Conservation (phyloP, 2,888 invertebrate genomes). For the Panopea generosa region DNA sequence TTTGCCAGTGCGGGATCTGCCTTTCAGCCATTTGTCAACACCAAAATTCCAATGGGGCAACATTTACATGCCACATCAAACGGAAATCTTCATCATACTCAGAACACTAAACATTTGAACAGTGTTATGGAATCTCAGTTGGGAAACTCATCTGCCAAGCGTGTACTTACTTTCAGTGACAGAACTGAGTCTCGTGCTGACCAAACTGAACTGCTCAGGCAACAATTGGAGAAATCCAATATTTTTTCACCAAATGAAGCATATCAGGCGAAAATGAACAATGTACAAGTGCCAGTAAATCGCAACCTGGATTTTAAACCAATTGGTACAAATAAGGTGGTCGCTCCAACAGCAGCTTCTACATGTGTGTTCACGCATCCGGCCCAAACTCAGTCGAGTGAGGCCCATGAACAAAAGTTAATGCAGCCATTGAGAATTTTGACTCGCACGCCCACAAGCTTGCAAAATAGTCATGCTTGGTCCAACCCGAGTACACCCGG, state of each 20-base stretch:
- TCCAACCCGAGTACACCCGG: conserved; percentile 50
- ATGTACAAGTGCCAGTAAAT: too few relatives aligned
- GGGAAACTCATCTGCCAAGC: conserved; percentile 24
- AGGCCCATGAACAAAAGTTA: neutral
- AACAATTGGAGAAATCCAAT: neutral
- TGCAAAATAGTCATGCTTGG: conserved; percentile 21
- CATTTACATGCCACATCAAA: too few relatives aligned
- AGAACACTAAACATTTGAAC: too few relatives aligned
- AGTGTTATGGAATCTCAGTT: too few relatives aligned
- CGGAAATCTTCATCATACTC: too few relatives aligned
- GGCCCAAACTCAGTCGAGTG: neutral
- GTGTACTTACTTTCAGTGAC: conserved; percentile 29
- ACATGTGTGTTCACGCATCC: neutral
- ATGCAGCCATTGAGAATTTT: conserved; percentile 42
- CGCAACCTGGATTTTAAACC: neutral
- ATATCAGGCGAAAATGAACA: too few relatives aligned
- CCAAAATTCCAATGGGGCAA: conserved; percentile 4
- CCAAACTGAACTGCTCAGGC: conserved; percentile 6
- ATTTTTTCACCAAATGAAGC: neutral
- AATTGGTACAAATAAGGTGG: neutral
- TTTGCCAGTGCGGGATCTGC: conserved; percentile 36
- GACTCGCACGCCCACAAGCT: conserved; percentile 27
- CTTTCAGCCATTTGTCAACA: conserved; percentile 48
- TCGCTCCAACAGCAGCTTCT: neutral
- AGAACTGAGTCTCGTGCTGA: conserved; percentile 17